These are phyloP conservation scores for Oligia latruncula DNA, from an alignment of 2,888 invertebrate genomes.

Conservation along the genomic window DNA sequence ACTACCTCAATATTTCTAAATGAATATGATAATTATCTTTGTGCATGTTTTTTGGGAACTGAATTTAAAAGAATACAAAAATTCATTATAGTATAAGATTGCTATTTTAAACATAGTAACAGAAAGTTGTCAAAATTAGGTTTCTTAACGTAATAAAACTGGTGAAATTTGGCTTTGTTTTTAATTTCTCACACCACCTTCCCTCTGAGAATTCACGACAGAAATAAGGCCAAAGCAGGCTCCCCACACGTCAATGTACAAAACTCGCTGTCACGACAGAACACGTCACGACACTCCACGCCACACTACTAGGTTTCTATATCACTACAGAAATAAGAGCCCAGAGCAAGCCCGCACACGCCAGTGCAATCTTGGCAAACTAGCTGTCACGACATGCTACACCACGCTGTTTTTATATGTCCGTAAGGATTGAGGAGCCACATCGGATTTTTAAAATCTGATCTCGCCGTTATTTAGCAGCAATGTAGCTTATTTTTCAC, in stretches of 20 bases:
- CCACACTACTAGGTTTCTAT: too few species aligned
- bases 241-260: not conserved
- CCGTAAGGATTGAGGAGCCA: too few species aligned
- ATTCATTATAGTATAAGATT: constrained; percentile 88
- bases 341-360: too few species aligned
- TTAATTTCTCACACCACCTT: constrained; percentile 52
- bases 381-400: too few species aligned
- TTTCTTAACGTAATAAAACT: constrained; percentile 90
- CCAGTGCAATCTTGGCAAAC: too few species aligned
- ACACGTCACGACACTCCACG: not conserved
- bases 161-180: constrained; percentile 75
- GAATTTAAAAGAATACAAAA: constrained; percentile 83
- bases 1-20: constrained; percentile 90
- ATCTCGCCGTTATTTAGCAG: too few species aligned
- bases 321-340: too few species aligned
- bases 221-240: too few species aligned
- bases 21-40: constrained; percentile 90
- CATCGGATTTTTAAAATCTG: too few species aligned
- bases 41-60: constrained; percentile 89
- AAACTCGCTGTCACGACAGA: not conserved
- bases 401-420: too few species aligned
- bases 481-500: too few species aligned
- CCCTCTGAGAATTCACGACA: not conserved
- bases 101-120: constrained; percentile 88
- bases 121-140: constrained; percentile 89